Evolutionary conservation across 2,888 invertebrate genomes (phyloP).

Genomic region (Metalampra italica): DNA sequence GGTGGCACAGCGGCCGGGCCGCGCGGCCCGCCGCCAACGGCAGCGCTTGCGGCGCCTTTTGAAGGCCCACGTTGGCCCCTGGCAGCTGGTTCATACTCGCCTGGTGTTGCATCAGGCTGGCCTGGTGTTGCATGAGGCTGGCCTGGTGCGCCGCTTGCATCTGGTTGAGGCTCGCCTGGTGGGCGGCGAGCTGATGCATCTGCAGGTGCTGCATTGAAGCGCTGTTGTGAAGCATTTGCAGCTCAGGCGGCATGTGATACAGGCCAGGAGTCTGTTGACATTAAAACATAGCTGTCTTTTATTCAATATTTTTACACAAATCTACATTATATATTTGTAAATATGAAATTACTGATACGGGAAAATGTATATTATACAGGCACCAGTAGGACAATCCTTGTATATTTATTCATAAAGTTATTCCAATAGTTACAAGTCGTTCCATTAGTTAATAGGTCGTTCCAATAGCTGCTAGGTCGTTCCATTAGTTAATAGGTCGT

Average conservation of each 20-base stretch:
- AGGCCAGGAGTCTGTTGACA: constrained; percentile 57
- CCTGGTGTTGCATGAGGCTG: constrained; percentile 15
- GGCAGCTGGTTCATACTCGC: constrained; percentile 15
- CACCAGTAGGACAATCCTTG: no score
- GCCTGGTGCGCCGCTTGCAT: constrained; percentile 35
- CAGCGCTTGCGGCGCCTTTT: constrained; percentile 3
- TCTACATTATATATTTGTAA: no score
- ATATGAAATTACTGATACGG: no score
- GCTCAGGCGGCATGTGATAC: constrained; percentile 74
- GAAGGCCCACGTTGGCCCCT: constrained; percentile 13
- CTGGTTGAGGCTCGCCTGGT: constrained; percentile 32
- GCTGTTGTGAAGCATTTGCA: constrained; percentile 65
- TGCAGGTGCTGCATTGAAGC: constrained; percentile 65
- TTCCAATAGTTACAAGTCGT: no score
- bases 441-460: no score
- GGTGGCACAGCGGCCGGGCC: constrained; percentile 42
- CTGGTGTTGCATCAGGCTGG: constrained; percentile 17
- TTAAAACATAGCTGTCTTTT: not conserved
- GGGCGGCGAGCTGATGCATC: constrained; percentile 48
- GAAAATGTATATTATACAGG: no score
- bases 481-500: no score
- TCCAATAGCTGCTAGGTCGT: no score
- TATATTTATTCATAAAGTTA: no score
- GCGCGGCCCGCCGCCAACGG: constrained; percentile 18
- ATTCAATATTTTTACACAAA: no score